phyloP scores from a whole-genome alignment of 2,113 vertebrate species.

The Rhea americana region DNA sequence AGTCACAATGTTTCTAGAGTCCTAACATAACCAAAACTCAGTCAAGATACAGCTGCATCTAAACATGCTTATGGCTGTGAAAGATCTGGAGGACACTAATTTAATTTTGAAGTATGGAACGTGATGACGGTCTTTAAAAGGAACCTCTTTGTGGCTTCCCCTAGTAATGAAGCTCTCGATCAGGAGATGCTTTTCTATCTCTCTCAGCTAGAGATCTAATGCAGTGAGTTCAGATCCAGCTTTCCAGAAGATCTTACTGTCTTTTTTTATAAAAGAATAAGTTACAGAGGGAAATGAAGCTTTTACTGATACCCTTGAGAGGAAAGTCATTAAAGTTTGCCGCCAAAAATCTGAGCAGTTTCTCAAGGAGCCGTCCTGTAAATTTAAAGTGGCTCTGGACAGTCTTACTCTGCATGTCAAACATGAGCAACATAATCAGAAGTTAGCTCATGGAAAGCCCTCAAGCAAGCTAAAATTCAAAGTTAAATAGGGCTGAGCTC shows the following conservation, averaged over 20 bases:
- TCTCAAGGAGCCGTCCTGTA: neutral
- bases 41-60: conserved; percentile 15
- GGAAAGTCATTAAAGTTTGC: neutral
- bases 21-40: conserved; percentile 44
- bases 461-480: neutral
- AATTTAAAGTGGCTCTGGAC: neutral
- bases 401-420: neutral
- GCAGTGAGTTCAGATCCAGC: neutral
- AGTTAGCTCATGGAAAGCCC: neutral
- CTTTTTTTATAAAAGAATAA: conserved; percentile 5
- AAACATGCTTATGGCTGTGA: conserved; percentile 26
- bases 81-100: conserved; percentile 53
- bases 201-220: neutral
- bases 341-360: neutral
- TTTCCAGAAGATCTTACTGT: conserved; percentile 6
- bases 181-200: neutral
- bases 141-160: conserved; percentile 43
- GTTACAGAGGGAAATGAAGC: neutral
- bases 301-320: neutral
- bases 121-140: conserved; percentile 42
- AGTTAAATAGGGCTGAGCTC: neutral
- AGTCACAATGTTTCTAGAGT: conserved; percentile 53
- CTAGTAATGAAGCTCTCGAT: neutral
- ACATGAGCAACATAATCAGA: fast-evolving
- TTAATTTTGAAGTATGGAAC: conserved; percentile 61